Percentiles rank a stretch among this genome's conserved stretches.
These are phyloP conservation scores for Autographa gamma DNA, from an alignment of 2,888 invertebrate species.

Conservation along the genomic window DNA sequence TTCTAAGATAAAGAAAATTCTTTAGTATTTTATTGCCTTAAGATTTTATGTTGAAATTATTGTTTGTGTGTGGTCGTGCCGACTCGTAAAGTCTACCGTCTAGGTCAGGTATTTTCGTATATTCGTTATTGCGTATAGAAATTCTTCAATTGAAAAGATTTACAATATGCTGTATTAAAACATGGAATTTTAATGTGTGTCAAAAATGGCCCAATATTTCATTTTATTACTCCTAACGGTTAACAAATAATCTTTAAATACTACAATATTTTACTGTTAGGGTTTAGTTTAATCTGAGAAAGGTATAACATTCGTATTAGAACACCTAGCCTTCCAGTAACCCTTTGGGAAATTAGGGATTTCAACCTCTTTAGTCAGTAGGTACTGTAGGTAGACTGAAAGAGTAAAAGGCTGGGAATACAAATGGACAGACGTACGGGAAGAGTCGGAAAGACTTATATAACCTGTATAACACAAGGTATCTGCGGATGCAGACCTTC, in stretches of 20 bases:
- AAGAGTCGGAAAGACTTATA: too few relatives aligned
- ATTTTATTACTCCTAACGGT: too few relatives aligned
- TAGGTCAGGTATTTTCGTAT: too few relatives aligned
- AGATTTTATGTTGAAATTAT: not conserved
- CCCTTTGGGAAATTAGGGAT: not conserved
- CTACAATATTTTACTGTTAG: not conserved
- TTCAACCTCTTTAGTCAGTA: not conserved
- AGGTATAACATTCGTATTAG: not conserved
- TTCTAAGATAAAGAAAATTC: conserved; percentile 13
- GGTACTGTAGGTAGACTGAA: not conserved
- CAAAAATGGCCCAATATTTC: too few relatives aligned
- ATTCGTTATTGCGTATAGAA: too few relatives aligned
- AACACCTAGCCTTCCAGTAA: not conserved
- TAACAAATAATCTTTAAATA: too few relatives aligned
- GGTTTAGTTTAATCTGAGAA: not conserved
- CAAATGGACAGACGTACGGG: not conserved
- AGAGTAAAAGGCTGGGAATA: not conserved
- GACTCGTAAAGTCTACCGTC: not conserved
- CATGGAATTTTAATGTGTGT: too few relatives aligned
- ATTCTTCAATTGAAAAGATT: too few relatives aligned
- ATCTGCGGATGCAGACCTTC: too few relatives aligned
- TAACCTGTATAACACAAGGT: too few relatives aligned
- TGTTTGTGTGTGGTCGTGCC: not conserved
- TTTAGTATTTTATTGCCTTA: not conserved
- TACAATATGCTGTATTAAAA: too few relatives aligned